Evolutionary conservation across 2,888 invertebrate genomes (phyloP).

Genomic region (Chloroclystis v-ata): DNA sequence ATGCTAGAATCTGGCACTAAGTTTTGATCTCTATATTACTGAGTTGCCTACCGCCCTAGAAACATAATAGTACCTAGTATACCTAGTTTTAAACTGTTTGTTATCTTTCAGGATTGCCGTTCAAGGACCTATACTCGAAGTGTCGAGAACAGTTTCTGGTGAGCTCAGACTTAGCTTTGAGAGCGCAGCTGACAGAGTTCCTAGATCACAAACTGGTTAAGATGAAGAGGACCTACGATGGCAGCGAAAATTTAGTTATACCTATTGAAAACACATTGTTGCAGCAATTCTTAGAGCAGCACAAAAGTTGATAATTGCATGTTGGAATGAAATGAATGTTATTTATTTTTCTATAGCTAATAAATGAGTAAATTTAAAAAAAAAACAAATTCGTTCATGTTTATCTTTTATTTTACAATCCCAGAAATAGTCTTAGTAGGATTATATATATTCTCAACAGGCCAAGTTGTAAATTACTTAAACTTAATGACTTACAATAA

Average conservation of each 20-base stretch:
- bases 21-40: too few species aligned
- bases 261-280: constrained; percentile 86
- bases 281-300: constrained; percentile 86
- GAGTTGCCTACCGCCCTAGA: too few species aligned
- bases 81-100: too few species aligned
- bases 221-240: constrained; percentile 87
- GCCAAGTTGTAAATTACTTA: constrained; percentile 79
- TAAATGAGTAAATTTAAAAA: constrained; percentile 5
- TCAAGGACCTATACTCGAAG: constrained; percentile 90
- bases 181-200: constrained; percentile 96
- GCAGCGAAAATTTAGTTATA: constrained; percentile 88
- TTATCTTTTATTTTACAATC: constrained; percentile 78
- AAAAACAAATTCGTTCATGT: constrained; percentile 46
- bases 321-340: not conserved
- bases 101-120: constrained; percentile 84
- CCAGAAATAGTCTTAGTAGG: constrained; percentile 78
- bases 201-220: constrained; percentile 95
- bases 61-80: too few species aligned
- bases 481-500: constrained; percentile 78
- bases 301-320: constrained; percentile 46
- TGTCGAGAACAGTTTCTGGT: constrained; percentile 94
- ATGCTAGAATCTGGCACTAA: too few species aligned
- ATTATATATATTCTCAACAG: constrained; percentile 77
- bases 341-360: constrained; percentile 8
- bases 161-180: constrained; percentile 92